Evolutionary conservation across 2,888 invertebrate genomes (phyloP).

Genomic region (Erpobdella octoculata): DNA sequence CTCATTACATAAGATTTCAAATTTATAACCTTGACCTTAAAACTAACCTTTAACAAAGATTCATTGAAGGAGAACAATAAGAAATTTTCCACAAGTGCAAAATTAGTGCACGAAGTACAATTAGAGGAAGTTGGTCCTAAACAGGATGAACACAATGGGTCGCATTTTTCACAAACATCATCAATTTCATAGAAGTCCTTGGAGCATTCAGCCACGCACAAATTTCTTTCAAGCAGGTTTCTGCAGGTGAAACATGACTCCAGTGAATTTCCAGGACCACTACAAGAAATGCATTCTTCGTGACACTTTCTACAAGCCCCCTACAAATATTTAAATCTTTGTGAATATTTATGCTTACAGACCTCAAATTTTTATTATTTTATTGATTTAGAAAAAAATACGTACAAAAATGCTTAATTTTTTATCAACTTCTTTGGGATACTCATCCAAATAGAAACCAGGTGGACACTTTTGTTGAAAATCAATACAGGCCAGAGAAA

Average conservation of each 20-base stretch:
- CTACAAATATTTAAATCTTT: neutral
- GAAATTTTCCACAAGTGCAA: neutral
- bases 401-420: too few species aligned
- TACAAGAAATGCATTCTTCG: neutral
- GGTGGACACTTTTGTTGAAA: too few species aligned
- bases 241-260: neutral
- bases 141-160: slow-evolving; percentile 70
- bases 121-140: slow-evolving; percentile 41
- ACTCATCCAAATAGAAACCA: neutral
- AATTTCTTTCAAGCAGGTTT: neutral
- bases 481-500: too few species aligned
- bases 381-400: too few species aligned
- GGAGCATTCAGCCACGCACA: neutral
- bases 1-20: neutral
- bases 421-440: neutral
- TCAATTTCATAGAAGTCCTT: neutral
- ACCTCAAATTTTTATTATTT: too few species aligned
- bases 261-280: slow-evolving; percentile 1
- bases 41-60: neutral
- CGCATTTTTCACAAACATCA: slow-evolving; percentile 63
- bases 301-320: neutral
- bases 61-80: neutral
- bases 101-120: slow-evolving; percentile 37
- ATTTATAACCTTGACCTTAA: neutral
- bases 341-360: too few species aligned